A percentile compares a stretch with the other conserved stretches of the same genome.
phyloP scores from a whole-genome alignment of 1,140 invertebrate genomes.

The Drosophila trapezifrons region DNA sequence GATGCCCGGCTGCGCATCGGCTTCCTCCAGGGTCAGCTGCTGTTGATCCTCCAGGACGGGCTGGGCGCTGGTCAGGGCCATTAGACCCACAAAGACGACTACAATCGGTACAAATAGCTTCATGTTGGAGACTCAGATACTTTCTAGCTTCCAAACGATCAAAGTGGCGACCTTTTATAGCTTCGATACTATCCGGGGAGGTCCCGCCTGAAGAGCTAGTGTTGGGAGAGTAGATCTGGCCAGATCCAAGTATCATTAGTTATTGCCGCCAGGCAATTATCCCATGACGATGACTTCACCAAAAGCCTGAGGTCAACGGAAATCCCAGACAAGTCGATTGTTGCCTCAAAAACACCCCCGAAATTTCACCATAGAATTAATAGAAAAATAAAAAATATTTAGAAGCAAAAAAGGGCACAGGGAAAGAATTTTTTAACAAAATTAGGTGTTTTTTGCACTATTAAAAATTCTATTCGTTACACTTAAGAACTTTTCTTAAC shows the following conservation, averaged over 20 bases:
- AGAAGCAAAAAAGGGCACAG: no score
- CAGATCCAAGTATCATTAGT: conserved; percentile 51
- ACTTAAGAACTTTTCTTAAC: no score
- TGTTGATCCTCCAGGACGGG: conserved; percentile 39
- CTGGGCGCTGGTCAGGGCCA: conserved; percentile 33
- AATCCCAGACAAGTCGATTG: conserved; percentile 41
- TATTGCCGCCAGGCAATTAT: conserved; percentile 51
- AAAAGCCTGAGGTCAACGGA: conserved; percentile 29
- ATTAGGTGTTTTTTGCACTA: no score
- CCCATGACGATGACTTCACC: conserved; percentile 55
- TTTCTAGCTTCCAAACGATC: conserved; percentile 32
- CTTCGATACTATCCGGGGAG: conserved; percentile 29
- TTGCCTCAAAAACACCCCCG: background rate
- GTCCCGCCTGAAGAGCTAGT: conserved; percentile 24
- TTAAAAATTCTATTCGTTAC: no score
- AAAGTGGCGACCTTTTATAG: conserved; percentile 53
- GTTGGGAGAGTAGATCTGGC: conserved; percentile 12
- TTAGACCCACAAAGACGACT: conserved; percentile 23
- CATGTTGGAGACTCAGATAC: conserved; percentile 51
- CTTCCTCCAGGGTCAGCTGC: conserved; percentile 49
- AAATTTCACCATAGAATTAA: background rate
- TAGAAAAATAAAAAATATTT: background rate
- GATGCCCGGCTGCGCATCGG: conserved; percentile 37
- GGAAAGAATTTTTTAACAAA: no score
- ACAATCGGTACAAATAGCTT: conserved; percentile 46